A percentile compares a stretch with the other conserved stretches of the same genome.
These are phyloP conservation scores for Jaculus jaculus DNA, from an alignment of 2,113 vertebrate species.

Conservation along the genomic window DNA sequence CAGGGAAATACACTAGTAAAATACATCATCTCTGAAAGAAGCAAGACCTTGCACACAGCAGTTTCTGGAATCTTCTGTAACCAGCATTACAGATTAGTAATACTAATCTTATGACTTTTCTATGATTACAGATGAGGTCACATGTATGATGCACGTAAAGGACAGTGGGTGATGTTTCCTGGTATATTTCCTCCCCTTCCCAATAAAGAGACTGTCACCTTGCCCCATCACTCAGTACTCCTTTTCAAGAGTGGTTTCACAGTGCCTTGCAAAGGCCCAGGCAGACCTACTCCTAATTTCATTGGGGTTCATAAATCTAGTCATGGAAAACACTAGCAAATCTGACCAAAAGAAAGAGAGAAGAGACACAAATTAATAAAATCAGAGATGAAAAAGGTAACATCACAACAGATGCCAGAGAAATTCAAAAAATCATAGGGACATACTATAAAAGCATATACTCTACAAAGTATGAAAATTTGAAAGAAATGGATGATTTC, in stretches of 20 bases:
- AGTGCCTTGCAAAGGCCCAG: not conserved
- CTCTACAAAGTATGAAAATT: too few relatives aligned
- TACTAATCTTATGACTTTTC: too few relatives aligned
- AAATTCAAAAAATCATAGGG: too few relatives aligned
- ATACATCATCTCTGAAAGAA: not conserved
- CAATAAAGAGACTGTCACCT: too few relatives aligned
- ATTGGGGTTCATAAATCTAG: not conserved
- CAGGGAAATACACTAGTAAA: not conserved
- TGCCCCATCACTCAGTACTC: not conserved
- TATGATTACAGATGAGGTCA: not conserved
- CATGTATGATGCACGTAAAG: too few relatives aligned
- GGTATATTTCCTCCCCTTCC: not conserved
- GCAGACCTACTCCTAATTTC: not conserved
- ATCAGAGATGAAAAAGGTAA: too few relatives aligned
- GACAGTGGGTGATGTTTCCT: not conserved
- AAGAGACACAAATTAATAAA: too few relatives aligned
- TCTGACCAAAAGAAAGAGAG: too few relatives aligned
- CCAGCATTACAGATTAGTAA: too few relatives aligned
- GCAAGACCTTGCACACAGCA: not conserved
- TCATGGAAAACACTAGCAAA: not conserved
- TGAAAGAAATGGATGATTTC: too few relatives aligned
- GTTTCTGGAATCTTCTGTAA: not conserved
- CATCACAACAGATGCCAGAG: too few relatives aligned
- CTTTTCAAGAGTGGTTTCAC: not conserved
- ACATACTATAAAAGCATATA: too few relatives aligned